Evolutionary conservation across 2,888 invertebrate species (phyloP).

Genomic region (Lacanobia oleracea): DNA sequence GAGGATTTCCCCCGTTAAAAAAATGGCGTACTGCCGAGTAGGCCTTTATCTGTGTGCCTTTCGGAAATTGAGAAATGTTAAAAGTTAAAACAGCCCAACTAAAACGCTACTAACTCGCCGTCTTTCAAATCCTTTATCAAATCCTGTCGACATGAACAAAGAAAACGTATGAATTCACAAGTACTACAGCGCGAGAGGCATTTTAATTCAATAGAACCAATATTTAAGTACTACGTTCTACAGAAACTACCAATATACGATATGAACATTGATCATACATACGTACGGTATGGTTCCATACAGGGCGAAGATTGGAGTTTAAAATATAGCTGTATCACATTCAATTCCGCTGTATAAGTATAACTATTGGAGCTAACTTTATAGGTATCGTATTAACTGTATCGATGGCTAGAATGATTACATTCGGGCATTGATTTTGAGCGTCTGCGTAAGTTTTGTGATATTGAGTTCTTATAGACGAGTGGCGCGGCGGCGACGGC

Average conservation of each 20-base stretch:
- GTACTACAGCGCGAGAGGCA: neutral
- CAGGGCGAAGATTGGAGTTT: slow-evolving; percentile 7
- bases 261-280: neutral
- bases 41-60: too few relatives aligned
- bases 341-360: slow-evolving; percentile 19
- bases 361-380: slow-evolving; percentile 26
- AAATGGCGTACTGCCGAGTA: too few relatives aligned
- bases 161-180: neutral
- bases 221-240: slow-evolving; percentile 13
- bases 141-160: neutral
- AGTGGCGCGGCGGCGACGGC: too few relatives aligned
- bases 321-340: slow-evolving; percentile 24
- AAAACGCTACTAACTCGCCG: neutral
- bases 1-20: too few relatives aligned
- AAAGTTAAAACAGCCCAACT: neutral
- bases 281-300: neutral
- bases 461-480: too few relatives aligned
- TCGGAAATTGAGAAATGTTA: neutral
- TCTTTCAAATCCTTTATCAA: neutral
- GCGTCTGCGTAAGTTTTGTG: too few relatives aligned
- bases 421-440: neutral
- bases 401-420: neutral
- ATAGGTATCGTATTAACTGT: slow-evolving; percentile 27
- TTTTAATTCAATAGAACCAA: slow-evolving; percentile 16
- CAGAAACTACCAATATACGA: slow-evolving; percentile 3